Percentiles rank a stretch among this genome's conserved stretches.
These are phyloP conservation scores for Sebastes schlegelii DNA, from an alignment of 2,113 vertebrate genomes.

Conservation along the genomic window DNA sequence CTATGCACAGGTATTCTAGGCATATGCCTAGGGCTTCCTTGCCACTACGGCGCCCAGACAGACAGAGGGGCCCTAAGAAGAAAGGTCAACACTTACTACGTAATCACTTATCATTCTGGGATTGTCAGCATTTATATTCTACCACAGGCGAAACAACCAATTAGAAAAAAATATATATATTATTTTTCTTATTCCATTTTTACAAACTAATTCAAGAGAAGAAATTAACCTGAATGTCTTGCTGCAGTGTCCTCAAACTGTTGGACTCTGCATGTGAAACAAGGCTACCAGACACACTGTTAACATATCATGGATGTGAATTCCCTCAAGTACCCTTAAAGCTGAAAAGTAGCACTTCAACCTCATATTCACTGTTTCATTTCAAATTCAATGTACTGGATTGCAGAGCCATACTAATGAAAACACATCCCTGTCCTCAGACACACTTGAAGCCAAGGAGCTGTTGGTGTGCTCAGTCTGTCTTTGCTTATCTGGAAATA, in stretches of 20 bases:
- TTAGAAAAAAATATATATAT: too few relatives aligned
- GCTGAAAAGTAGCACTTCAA: constrained; percentile 9
- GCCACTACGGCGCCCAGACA: too few relatives aligned
- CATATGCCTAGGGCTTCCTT: too few relatives aligned
- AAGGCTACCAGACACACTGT: background rate
- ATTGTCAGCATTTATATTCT: background rate
- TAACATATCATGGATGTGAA: background rate
- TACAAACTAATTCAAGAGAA: background rate
- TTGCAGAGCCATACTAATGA: background rate
- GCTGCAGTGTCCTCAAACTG: background rate
- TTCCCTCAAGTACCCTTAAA: background rate
- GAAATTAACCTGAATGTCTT: background rate
- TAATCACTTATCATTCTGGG: background rate
- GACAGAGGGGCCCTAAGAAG: too few relatives aligned
- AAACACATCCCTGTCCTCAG: background rate
- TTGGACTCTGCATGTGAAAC: background rate
- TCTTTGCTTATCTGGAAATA: constrained; percentile 23
- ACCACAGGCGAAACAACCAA: background rate
- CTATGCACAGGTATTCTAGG: too few relatives aligned
- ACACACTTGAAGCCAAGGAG: constrained; percentile 7
- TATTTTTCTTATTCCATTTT: background rate
- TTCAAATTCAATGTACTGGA: constrained; percentile 1
- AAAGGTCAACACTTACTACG: too few relatives aligned
- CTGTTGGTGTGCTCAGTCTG: constrained; percentile 1
- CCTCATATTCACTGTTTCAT: background rate